Evolutionary conservation across 2,888 invertebrate species (phyloP), one percentile per base, ranked within the genome.

Genomic region (Caenorhabditis imperialis): DNA sequence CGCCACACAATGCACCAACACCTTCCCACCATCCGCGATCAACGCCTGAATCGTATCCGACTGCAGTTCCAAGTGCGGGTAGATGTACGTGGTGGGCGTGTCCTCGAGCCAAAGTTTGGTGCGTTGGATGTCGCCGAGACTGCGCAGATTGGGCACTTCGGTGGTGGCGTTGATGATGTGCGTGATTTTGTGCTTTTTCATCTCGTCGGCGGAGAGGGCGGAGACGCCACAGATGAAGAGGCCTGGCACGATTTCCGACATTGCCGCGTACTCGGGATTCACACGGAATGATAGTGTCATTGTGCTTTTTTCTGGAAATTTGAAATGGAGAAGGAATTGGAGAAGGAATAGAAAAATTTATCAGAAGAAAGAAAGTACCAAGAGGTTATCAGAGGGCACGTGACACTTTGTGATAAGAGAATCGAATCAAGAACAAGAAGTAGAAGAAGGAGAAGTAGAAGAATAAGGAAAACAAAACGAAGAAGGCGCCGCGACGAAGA

Each of bases 1-100:
- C 0, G 95, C 95, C 1, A 95, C 93, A 88, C 95, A 96, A 88
- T 95, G 95, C 0, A 96, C 92, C 78, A 95, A 88, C 0, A 93
- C 92, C 74, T 92, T 91, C 42, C 94, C 93, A 8, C 86, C 86
- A 61, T 87, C 86, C 1, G 79, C 79, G 58, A 87, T 79, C 10
- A 84, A 69, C 8, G 83, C 81, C 42, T 86, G 84, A 38, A 83
- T 86, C 75, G 84, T 86, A 69, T 88, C 87, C 16, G 81, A 69
- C 44, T 87, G 82, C 14, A 82, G 65, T 70, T 88, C 88, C 37
- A 88, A 72, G 42, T 85, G 85, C 8, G 85, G 81, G 58, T 81
- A 82, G 38, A 88, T 81, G 70, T 87, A 84, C 10, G 84, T 83
- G 25, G 83, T 81, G 14, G 85, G 79, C 12, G 83, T 84, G 77